These are phyloP conservation scores for Synergus gifuensis DNA, from an alignment of 2,888 invertebrate genomes.

Conservation along the genomic window DNA sequence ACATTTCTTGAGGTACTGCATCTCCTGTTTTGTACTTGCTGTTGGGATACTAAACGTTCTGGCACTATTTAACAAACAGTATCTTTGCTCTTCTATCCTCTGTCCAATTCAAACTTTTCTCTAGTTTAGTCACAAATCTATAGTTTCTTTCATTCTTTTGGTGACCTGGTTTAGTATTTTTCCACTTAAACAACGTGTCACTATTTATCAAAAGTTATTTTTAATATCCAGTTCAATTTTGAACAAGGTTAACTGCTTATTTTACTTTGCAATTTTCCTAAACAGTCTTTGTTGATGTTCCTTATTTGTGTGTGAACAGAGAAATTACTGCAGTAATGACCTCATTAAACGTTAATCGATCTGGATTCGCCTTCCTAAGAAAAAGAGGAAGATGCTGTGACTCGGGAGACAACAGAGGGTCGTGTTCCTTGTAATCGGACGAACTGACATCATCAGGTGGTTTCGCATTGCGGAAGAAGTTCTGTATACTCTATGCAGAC, in stretches of 20 bases:
- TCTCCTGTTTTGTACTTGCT: too few relatives aligned
- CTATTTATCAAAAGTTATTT: not conserved
- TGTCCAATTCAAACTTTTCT: too few relatives aligned
- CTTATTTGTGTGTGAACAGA: not conserved
- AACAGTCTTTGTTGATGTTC: not conserved
- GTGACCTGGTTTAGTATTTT: not conserved
- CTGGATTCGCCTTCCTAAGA: slow-evolving; percentile 53
- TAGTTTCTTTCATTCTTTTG: not conserved
- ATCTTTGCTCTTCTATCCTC: too few relatives aligned
- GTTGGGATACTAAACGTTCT: too few relatives aligned
- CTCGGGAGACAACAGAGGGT: slow-evolving; percentile 8
- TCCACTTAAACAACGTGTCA: not conserved
- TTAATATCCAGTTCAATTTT: not conserved
- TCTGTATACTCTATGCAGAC: slow-evolving; percentile 54
- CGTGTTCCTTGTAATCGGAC: not conserved
- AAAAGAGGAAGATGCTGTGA: slow-evolving; percentile 48
- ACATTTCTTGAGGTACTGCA: not conserved
- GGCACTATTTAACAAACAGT: too few relatives aligned
- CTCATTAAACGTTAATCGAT: slow-evolving; percentile 49
- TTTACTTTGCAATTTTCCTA: too few relatives aligned
- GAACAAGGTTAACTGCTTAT: not conserved
- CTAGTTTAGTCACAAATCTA: not conserved
- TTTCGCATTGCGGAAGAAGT: slow-evolving; percentile 60
- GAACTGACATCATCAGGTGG: slow-evolving; percentile 42
- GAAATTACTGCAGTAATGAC: slow-evolving; percentile 50